These are phyloP conservation scores for Glossosoma conforme DNA, from an alignment of 1,140 invertebrate genomes.

Conservation along the genomic window DNA sequence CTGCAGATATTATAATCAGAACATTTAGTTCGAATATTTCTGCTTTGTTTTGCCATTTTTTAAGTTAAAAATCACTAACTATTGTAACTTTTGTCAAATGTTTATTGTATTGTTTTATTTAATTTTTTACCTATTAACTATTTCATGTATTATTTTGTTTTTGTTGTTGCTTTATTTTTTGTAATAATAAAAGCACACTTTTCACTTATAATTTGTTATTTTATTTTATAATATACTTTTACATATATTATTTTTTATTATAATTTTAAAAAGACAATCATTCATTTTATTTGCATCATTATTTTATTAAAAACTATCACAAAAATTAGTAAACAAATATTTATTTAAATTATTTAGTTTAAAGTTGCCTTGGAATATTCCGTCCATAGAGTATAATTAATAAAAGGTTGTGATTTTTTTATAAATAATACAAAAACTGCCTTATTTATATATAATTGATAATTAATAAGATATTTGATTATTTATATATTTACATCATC, in stretches of 20 bases:
- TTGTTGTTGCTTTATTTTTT: slow-evolving; percentile 15
- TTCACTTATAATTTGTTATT: slow-evolving; percentile 9
- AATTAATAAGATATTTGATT: too few relatives aligned
- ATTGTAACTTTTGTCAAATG: neutral
- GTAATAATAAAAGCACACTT: slow-evolving; percentile 15
- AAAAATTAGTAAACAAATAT: neutral
- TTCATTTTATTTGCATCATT: too few relatives aligned
- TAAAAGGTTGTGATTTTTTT: too few relatives aligned
- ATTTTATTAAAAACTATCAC: neutral
- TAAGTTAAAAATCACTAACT: neutral
- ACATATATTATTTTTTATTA: too few relatives aligned
- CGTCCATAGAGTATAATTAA: too few relatives aligned
- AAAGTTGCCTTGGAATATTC: too few relatives aligned
- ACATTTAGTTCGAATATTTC: slow-evolving; percentile 1
- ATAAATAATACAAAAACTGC: too few relatives aligned
- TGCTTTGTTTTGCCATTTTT: slow-evolving; percentile 17
- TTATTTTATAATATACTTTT: too few relatives aligned
- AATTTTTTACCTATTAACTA: slow-evolving; percentile 5
- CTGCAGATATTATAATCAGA: slow-evolving; percentile 1
- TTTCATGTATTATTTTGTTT: slow-evolving; percentile 12
- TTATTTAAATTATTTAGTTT: too few relatives aligned
- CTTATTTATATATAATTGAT: too few relatives aligned
- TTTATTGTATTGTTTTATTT: slow-evolving; percentile 3
- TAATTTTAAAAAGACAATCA: too few relatives aligned
- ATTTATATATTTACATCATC: too few relatives aligned